phyloP scores from a whole-genome alignment of 2,888 invertebrate genomes.

The Argynnis bischoffii region DNA sequence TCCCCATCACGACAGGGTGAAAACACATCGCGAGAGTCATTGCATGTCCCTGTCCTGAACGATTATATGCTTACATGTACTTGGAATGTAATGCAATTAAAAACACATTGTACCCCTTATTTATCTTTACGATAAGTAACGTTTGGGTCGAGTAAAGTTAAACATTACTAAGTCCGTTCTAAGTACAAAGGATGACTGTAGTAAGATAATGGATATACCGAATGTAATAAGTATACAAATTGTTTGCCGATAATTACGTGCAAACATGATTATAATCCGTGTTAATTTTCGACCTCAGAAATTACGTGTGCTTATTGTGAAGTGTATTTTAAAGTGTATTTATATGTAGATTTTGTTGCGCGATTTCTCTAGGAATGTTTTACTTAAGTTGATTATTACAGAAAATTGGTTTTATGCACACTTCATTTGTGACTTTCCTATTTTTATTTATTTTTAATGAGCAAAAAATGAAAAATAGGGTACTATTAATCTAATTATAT shows the following conservation, averaged over 20 bases:
- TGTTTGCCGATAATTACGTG: constrained; percentile 20
- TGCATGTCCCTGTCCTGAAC: no score
- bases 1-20: no score
- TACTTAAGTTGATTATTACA: no score
- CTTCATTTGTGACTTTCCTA: no score
- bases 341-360: no score
- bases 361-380: no score
- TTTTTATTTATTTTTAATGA: no score
- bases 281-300: constrained; percentile 18
- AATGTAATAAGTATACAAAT: constrained; percentile 18
- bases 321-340: no score
- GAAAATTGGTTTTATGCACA: no score
- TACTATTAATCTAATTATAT: no score
- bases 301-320: not conserved
- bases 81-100: constrained; percentile 22
- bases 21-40: no score
- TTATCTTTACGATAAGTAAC: constrained; percentile 19
- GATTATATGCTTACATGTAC: not conserved
- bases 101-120: constrained; percentile 28
- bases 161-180: constrained; percentile 25
- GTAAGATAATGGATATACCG: constrained; percentile 16
- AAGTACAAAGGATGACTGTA: constrained; percentile 23
- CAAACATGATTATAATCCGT: constrained; percentile 13
- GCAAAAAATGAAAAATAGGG: no score
- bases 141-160: constrained; percentile 24